phyloP scores from a whole-genome alignment of 2,113 vertebrate genomes.

The Megaptera novaeangliae region DNA sequence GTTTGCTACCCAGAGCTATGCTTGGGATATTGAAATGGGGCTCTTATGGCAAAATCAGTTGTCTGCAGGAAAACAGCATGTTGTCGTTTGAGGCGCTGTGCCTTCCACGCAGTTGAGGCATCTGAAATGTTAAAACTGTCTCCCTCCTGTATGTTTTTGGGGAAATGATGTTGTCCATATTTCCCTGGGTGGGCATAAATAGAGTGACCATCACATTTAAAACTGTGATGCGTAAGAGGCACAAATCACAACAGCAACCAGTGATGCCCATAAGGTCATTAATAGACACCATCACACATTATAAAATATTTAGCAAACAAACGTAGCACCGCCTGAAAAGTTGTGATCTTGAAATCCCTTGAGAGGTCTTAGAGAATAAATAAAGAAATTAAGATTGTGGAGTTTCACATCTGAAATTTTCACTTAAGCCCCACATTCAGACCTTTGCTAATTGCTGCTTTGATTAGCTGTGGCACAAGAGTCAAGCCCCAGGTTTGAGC shows the following conservation, averaged over 20 bases:
- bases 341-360: constrained; percentile 51
- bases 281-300: background rate
- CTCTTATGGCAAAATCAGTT: background rate
- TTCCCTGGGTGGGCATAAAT: background rate
- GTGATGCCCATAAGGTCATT: background rate
- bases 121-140: background rate
- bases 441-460: background rate
- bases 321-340: background rate
- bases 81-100: background rate
- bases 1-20: background rate
- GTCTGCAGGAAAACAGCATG: background rate
- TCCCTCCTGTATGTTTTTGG: background rate
- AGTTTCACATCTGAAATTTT: background rate
- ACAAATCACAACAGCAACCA: background rate
- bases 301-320: background rate
- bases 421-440: background rate
- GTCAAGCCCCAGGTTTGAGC: background rate
- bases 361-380: background rate
- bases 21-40: background rate
- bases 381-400: background rate
- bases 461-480: background rate
- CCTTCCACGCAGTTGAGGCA: background rate
- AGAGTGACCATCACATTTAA: background rate
- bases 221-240: background rate
- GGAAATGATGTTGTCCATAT: background rate